Evolutionary conservation across 2,888 invertebrate genomes (phyloP), one percentile per base, ranked within the genome.

Genomic region (Ephialtes manifestator): DNA sequence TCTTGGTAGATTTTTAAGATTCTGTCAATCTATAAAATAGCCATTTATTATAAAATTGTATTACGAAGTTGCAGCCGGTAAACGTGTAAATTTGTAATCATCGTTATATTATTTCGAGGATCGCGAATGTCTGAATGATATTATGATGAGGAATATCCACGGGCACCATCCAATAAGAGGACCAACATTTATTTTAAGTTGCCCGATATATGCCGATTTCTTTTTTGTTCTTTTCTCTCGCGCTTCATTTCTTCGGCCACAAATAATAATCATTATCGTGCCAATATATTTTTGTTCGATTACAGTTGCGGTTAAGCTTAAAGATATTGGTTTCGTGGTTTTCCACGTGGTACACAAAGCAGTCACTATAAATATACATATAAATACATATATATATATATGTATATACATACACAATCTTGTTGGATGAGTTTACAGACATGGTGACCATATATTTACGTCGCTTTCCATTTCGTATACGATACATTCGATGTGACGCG

Each of bases 251-350:
- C 31, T 72, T 24, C 31, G 68, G 24, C n/a, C 72, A 24, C 51
- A 43, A 67, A 43, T 67, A 72, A 65, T 67, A 35, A 67, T 58
- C 46, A 58, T 8, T 74, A 20, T 31, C 15, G 31, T 53, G 39
- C 28, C 53, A 63, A 79, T 65, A 55, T 51, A 71, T 71, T 65
- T 76, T 65, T 65, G n/a, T 80, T 63, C 48, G 74, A 75, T 83
- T 75, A 80, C 65, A 10, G 53, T 20, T 55, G 63, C 48, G 75
- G 70, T 55, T 65, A 55, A 48, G 71, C 24, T 55, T 58, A 65
- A 51, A 75, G 70, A 71, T 80, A 80, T 84, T 48, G 74, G 53
- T 79, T 80, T 80, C 39, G 83, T 79, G 83, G 79, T 48, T 77
- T 63, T 39, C 39, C 55, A 13, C 55, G 60, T 46, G 28, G 20